phyloP scores from a whole-genome alignment of 2,113 vertebrate species.

The Corythaixoides concolor region DNA sequence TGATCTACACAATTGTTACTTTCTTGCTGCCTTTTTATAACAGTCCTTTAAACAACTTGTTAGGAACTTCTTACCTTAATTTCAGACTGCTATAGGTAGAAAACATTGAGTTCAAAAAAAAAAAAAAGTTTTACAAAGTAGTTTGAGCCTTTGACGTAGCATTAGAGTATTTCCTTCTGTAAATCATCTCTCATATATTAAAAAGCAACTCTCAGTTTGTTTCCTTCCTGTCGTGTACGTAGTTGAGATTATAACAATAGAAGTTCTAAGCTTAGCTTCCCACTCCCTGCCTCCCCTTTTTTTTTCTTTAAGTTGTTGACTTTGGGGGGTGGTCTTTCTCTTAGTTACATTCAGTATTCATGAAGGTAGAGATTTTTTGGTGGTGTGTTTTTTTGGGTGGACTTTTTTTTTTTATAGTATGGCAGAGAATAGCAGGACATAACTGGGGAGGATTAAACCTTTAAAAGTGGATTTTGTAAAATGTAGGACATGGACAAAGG shows the following conservation, averaged over 20 bases:
- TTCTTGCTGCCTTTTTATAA: not conserved
- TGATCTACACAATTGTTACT: not conserved
- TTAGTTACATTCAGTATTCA: not conserved
- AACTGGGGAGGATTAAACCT: not conserved
- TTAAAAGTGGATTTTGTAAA: not conserved
- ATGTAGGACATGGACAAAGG: not conserved
- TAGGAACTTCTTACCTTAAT: not conserved
- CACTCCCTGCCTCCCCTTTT: rapidly evolving
- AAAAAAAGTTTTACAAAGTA: not conserved
- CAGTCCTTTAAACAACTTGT: not conserved
- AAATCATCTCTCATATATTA: not conserved
- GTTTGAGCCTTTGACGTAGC: not conserved
- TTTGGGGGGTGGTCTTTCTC: not conserved
- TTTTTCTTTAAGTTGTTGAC: not conserved
- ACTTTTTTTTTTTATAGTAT: not conserved
- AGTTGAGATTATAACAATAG: not conserved
- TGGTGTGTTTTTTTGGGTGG: not conserved
- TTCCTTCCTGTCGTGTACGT: not conserved
- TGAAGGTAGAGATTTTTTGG: not conserved
- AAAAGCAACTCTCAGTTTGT: not conserved
- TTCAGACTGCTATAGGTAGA: not conserved
- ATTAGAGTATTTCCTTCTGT: not conserved
- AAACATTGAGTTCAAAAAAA: not conserved
- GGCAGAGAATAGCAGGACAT: not conserved
- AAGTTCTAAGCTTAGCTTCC: not conserved